Conservation (phyloP, 2,113 vertebrate genomes). For the Gasterosteus nipponicus region DNA sequence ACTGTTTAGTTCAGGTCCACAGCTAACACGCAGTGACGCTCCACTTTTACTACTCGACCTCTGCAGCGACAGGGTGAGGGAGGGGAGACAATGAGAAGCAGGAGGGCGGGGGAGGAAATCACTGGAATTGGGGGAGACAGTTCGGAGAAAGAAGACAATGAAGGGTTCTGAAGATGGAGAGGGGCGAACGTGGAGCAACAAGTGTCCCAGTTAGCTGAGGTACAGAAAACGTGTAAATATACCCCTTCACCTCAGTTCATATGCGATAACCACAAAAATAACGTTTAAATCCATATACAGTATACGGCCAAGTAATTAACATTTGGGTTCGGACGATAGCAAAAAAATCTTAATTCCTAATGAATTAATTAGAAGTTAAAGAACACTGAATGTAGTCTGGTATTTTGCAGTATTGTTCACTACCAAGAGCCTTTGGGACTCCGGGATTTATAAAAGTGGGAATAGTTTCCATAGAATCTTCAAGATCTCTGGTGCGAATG, state of each 20-base stretch:
- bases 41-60: constrained; percentile 52
- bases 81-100: constrained; percentile 1
- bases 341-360: not conserved
- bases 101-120: constrained; percentile 21
- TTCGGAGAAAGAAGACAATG: constrained; percentile 5
- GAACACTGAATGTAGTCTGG: not conserved
- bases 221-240: not conserved
- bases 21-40: constrained; percentile 60
- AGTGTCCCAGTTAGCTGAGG: constrained; percentile 1
- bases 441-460: not conserved
- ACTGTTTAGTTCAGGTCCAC: constrained; percentile 43
- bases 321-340: not conserved
- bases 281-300: too few species aligned
- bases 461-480: not conserved
- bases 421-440: not conserved
- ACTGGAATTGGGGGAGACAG: constrained; percentile 37
- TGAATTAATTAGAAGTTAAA: too few species aligned
- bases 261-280: not conserved
- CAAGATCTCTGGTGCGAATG: constrained; percentile 1
- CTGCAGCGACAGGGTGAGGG: constrained; percentile 9
- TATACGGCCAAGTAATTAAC: not conserved
- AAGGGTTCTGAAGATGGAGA: not conserved
- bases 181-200: not conserved
- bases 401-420: not conserved
- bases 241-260: not conserved